A percentile compares a stretch with the other conserved stretches of the same genome.
Conservation (phyloP, 2,797 vertebrate genomes). For the Eospalax fontanierii region DNA sequence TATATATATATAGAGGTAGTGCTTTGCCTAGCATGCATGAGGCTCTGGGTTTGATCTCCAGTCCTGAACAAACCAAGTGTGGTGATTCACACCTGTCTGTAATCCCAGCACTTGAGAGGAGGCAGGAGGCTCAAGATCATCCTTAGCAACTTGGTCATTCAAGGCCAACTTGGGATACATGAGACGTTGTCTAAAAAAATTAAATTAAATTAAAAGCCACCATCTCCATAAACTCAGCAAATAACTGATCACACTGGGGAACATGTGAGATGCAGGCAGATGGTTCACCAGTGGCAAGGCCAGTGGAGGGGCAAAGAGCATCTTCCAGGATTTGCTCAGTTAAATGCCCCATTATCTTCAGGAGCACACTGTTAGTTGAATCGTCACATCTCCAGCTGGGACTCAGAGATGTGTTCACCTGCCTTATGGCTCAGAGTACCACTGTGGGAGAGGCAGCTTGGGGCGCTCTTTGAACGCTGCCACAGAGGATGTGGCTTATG, state of each 20-base stretch:
- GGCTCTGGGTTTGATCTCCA: not conserved
- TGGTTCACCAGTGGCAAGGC: not conserved
- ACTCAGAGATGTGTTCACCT: not conserved
- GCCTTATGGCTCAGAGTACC: not conserved
- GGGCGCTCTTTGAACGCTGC: constrained; percentile 11
- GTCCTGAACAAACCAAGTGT: too few species aligned
- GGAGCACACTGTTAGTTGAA: not conserved
- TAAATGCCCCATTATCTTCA: not conserved
- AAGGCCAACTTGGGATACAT: not conserved
- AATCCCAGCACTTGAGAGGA: not conserved
- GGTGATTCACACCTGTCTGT: not conserved
- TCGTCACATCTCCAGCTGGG: not conserved
- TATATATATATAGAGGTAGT: not conserved
- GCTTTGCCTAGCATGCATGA: not conserved
- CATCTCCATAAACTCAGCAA: not conserved
- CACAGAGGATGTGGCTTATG: constrained; percentile 62
- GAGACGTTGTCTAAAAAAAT: not conserved
- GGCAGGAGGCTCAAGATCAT: not conserved
- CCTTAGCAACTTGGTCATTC: not conserved
- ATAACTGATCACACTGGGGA: not conserved
- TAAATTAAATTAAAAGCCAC: not conserved
- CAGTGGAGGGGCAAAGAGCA: not conserved
- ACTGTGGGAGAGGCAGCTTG: not conserved
- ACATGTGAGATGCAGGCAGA: too few species aligned
- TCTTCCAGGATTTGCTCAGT: not conserved